Conservation (phyloP, 35 echinoderm and acorn worm species). For the Diadema setosum region DNA sequence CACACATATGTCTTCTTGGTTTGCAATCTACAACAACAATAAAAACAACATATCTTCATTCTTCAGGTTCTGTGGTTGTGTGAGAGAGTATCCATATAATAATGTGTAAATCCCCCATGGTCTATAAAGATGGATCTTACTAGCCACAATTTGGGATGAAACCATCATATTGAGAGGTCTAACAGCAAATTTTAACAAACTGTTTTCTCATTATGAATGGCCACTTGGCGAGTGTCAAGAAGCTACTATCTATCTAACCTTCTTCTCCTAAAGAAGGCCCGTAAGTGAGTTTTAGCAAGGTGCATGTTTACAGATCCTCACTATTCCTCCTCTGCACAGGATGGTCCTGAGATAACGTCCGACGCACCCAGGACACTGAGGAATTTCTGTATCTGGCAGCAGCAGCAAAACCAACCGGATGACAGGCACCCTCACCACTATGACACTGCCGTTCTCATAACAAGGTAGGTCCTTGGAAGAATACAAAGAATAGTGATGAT, state of each 20-base stretch:
- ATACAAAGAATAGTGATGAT: no score
- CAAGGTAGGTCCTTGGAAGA: slow-evolving; percentile 63
- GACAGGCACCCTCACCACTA: slow-evolving; percentile 59
- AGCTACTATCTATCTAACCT: background rate
- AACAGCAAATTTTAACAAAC: no score
- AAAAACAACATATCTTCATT: no score
- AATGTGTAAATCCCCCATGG: no score
- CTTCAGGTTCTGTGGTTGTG: no score
- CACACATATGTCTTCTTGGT: no score
- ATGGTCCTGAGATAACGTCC: slow-evolving; percentile 38
- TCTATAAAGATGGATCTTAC: no score
- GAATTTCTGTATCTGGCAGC: slow-evolving; percentile 60
- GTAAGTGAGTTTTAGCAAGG: background rate
- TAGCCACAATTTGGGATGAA: no score
- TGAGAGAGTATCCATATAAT: no score
- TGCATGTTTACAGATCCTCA: background rate
- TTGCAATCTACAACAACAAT: no score
- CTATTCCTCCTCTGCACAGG: slow-evolving; percentile 16
- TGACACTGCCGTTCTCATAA: slow-evolving; percentile 58
- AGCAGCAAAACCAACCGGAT: slow-evolving; percentile 21
- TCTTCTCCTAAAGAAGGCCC: background rate
- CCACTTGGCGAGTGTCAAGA: background rate
- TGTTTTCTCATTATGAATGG: no score
- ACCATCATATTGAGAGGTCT: no score
- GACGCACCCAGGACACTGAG: slow-evolving; percentile 29